Evolutionary conservation across 2,888 invertebrate species (phyloP), one percentile per base, ranked within the genome.

Genomic region (Cactoblastis cactorum): DNA sequence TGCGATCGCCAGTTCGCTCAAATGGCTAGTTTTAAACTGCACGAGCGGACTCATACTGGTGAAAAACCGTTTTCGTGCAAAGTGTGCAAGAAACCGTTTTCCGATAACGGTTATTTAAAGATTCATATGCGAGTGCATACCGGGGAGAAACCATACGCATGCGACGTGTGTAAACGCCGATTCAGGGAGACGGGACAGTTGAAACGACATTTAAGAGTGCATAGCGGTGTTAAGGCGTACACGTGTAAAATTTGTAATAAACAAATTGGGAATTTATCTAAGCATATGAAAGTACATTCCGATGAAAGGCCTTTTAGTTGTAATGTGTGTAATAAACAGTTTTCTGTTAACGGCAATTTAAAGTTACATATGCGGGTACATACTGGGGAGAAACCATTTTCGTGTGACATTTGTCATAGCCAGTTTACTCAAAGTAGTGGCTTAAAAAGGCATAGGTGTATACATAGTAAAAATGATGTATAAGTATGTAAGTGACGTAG

Each of bases 171-270:
- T 34, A 81, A 86, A 14, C 68, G 83, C 0, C 67, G 75, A 6
- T 88, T 88, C 24, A 60, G 84, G 0, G 88, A 88, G 33, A 78
- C 79, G 0, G 84, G 85, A 0, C 86, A 85, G 22, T 49, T 88
- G 12, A 88, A 87, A 57, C 51, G 84, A 0, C 88, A 88, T 51
- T 74, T 79, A 75, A 53, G 83, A 0, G 74, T 83, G 0, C 88
- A 88, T 11, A 83, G 80, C 0, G 88, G 87, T 0, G 53, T 82
- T 0, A 86, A 86, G 39, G 79, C 85, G 0, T 85, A 83, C 33
- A 84, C 84, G 0, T 88, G 88, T 50, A 84, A 85, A 49, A 65
- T 88, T 1, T 88, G 88, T 48, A 83, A 85, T 35, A 88, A 88
- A 32, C 85, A 88, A 46, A 83, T 87, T 6, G 82, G 83, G 0